Base-by-base conservation (phyloP, 2,797 vertebrate species). In the Epinephelus malabaricus region DNA sequence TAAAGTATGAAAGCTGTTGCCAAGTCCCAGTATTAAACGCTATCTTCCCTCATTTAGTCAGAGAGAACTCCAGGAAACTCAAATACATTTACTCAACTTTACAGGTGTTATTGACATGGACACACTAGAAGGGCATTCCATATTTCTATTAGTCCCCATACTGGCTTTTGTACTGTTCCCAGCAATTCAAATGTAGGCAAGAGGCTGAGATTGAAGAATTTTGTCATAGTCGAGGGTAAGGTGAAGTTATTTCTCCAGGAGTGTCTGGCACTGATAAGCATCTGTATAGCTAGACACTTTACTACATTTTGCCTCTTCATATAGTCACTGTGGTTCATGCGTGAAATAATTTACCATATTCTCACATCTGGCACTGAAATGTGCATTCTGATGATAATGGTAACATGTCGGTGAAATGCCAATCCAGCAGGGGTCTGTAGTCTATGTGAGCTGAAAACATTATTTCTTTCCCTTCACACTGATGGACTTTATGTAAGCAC, bases 21-120 rank as follows among this genome's bases (percentile, higher is more conserved):
- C 86, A 88, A 89, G 80, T 84, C 85, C 77, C 50, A 30, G 85
- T 88, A 92, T 92, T 92, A 91, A 90, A 92, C 62, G 2, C 79
- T 88, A 93, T 92, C 92, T 82, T 77, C 61, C 86, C 75, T 80
- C 82, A 88, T 93, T 94, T 90, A 88, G 89, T 76, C 75, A 50
- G 79, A 86, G 86, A 89, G 87, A 92, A 87, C 78, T 88, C 76
- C 60, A 74, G 68, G 75, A 88, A 90, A 86, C 84, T 88, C 78
- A 72, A 88, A 92, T 70, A 64, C 77, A 87, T 89, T 86, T 62
- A 63, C 58, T 86, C 73, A 83, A 85, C 89, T 84, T 88, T 88
- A 86, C 85, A 86, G 84, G 87, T 90, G 76, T 81, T 89, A 84
- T 47, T 85, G 83, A 91, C 82, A 77, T 67, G 62, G 82, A 81